phyloP scores from a whole-genome alignment of 2,888 invertebrate genomes.

The Athetis lepigone region DNA sequence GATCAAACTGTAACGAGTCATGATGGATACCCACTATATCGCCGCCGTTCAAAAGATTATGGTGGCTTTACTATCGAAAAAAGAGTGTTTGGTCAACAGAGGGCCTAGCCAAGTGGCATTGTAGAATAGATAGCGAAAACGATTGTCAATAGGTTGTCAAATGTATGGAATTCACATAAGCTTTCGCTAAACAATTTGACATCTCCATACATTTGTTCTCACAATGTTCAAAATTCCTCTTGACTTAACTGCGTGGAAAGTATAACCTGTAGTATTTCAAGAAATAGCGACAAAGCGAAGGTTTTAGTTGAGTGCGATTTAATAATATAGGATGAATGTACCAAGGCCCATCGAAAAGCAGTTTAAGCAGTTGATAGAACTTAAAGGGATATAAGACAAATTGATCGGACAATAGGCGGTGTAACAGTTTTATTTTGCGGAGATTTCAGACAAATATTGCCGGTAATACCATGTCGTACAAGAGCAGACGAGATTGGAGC shows the following conservation, averaged over 20 bases:
- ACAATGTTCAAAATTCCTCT: conserved; percentile 37
- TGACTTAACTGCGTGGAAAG: conserved; percentile 51
- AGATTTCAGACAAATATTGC: conserved; percentile 51
- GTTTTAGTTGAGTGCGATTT: neutral
- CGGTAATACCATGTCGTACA: conserved; percentile 49
- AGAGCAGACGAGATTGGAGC: conserved; percentile 41
- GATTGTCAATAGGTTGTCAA: conserved; percentile 43
- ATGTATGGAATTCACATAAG: conserved; percentile 36
- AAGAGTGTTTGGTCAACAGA: too few relatives aligned
- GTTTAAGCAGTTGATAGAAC: conserved; percentile 63
- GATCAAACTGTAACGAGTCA: conserved; percentile 2
- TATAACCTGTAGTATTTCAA: neutral
- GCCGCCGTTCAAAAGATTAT: too few relatives aligned
- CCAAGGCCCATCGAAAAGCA: conserved; percentile 63
- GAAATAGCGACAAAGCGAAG: conserved; percentile 1
- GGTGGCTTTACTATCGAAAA: conserved; percentile 6
- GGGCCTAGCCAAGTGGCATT: too few relatives aligned
- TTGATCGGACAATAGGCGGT: conserved; percentile 57
- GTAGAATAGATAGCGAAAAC: too few relatives aligned
- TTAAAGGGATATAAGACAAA: conserved; percentile 22
- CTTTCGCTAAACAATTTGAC: conserved; percentile 36
- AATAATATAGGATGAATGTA: neutral
- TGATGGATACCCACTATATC: conserved; percentile 5
- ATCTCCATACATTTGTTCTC: conserved; percentile 27
- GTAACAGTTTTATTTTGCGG: conserved; percentile 48